Base-by-base conservation (phyloP, 2,797 vertebrate species). In the Ammospiza maritima region DNA sequence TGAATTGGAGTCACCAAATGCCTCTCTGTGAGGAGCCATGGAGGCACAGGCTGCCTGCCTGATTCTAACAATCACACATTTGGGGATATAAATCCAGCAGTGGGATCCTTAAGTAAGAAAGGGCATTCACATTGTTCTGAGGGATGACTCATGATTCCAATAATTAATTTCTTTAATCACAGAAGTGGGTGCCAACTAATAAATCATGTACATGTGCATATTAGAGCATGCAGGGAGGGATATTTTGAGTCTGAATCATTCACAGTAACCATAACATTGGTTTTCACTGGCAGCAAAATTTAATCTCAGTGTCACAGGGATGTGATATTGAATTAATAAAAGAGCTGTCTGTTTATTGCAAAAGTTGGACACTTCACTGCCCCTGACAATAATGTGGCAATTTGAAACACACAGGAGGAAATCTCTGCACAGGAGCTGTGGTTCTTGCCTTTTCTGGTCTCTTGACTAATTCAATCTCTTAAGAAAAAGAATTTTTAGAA, bases 201-300 rank as follows among this genome's bases (percentile, higher is more conserved):
- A 44, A 76, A 70, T 42, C 29, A 74, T 17, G 6, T 16, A 67
- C 54, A 30, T 20, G 9, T 56, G 32, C 10, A 16, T 36, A 25
- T n/a, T 45, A n/a, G 20, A 51, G 17, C 0, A 3, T 16, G 13
- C 16, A 75, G 71, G 27, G 45, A 78, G 36, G 20, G 40, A 34
- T 60, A 58, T 38, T 56, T 7, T 17, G 47, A 53, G 5, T 48
- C 56, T 66, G n/a, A 76, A 26, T 88, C 38, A 74, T 45, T 80
- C 57, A 53, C 56, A 16, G 32, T 30, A 61, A 40, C 53, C 5
- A 7, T 34, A 77, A 34, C 12, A 20, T 40, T 80, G 53, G 7
- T 77, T 73, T 96, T 79, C 58, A 48, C n/a, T 65, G 50, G 32
- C 47, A 69, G 16, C 16, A 95, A 75, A 92, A 78, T 84, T 88